Evolutionary conservation across 2,797 vertebrate genomes (phyloP).

Genomic region (Halcyon badia): DNA sequence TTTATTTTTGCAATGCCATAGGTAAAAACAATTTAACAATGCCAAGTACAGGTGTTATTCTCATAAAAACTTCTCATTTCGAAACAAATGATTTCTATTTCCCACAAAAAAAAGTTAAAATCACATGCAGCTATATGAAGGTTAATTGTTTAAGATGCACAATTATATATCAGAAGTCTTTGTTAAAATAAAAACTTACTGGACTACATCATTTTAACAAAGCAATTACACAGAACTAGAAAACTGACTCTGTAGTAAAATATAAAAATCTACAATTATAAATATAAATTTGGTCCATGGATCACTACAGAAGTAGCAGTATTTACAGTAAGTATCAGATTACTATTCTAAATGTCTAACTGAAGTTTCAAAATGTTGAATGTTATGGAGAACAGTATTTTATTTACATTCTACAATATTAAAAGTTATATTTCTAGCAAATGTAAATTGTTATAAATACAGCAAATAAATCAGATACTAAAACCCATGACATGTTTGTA

Average conservation of each 20-base stretch:
- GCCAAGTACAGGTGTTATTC: slow-evolving; percentile 80
- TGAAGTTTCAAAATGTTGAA: slow-evolving; percentile 79
- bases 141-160: slow-evolving; percentile 80
- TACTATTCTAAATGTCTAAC: slow-evolving; percentile 80
- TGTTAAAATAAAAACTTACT: slow-evolving; percentile 83
- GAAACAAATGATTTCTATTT: slow-evolving; percentile 77
- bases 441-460: slow-evolving; percentile 86
- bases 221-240: slow-evolving; percentile 90
- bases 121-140: slow-evolving; percentile 86
- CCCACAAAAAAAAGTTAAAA: slow-evolving; percentile 87
- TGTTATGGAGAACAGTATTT: slow-evolving; percentile 78
- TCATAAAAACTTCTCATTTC: slow-evolving; percentile 82
- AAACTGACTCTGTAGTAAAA: slow-evolving; percentile 91
- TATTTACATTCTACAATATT: slow-evolving; percentile 88
- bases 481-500: slow-evolving; percentile 76
- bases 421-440: slow-evolving; percentile 84
- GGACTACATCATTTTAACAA: slow-evolving; percentile 86
- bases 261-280: slow-evolving; percentile 99
- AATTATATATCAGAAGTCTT: slow-evolving; percentile 81
- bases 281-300: slow-evolving; percentile 99
- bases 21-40: slow-evolving; percentile 82
- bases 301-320: slow-evolving; percentile 92
- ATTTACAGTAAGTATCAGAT: slow-evolving; percentile 93
- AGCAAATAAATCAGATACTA: slow-evolving; percentile 82
- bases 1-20: slow-evolving; percentile 80